Percentiles rank a stretch among this genome's conserved stretches.
These are phyloP conservation scores for Drosophila chauvacae DNA, from an alignment of 1,140 invertebrate species.

Conservation along the genomic window DNA sequence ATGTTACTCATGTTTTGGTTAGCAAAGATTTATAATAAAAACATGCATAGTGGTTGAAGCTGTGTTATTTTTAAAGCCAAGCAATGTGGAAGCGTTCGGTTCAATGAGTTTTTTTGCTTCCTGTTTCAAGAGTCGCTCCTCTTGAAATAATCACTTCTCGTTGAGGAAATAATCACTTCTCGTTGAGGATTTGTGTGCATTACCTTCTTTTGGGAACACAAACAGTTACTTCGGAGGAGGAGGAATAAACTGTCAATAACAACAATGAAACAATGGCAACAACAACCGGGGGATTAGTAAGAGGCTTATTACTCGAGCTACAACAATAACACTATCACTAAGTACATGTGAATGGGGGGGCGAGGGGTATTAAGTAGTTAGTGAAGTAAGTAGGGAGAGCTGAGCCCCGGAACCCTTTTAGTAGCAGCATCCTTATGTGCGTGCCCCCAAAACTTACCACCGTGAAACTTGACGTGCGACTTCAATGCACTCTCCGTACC, in stretches of 20 bases:
- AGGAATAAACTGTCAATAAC: conserved; percentile 59
- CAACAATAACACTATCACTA: background rate
- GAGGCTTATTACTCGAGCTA: conserved; percentile 13
- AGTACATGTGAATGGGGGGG: conserved; percentile 15
- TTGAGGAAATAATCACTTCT: background rate
- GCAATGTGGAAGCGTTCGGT: background rate
- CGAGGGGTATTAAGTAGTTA: conserved; percentile 11
- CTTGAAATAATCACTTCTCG: background rate
- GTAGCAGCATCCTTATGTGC: conserved; percentile 59
- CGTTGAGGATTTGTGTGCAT: conserved; percentile 3
- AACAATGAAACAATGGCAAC: conserved; percentile 24
- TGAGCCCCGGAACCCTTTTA: conserved; percentile 32
- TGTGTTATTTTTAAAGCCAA: conserved; percentile 26
- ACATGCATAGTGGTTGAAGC: conserved; percentile 7
- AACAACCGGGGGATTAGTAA: conserved; percentile 24
- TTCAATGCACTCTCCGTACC: conserved; percentile 83
- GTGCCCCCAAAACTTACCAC: conserved; percentile 71
- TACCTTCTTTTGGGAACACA: conserved; percentile 60
- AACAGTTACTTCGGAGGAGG: conserved; percentile 24
- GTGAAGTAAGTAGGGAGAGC: conserved; percentile 20
- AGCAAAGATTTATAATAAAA: background rate
- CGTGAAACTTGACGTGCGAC: conserved; percentile 84
- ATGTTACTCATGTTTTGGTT: background rate
- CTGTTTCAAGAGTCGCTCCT: conserved; percentile 2
- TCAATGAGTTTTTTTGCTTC: background rate